Base-by-base conservation (phyloP, 37 sponge, comb jelly and placozoan genomes). In the Cladorhizidae sp. region DNA sequence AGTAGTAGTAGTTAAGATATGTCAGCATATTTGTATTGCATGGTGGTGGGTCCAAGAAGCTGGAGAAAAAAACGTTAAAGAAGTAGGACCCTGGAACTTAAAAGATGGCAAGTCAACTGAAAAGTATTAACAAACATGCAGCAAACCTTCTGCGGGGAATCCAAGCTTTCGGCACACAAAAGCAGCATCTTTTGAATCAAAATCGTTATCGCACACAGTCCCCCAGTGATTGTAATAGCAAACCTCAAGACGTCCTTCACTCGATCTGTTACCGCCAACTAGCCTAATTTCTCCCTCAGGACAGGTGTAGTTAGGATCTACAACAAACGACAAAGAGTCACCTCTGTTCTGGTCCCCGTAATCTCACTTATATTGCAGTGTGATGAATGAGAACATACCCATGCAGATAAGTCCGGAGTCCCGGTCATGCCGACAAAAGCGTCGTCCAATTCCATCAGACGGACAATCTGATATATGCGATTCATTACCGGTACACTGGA, bases 191-290 rank as follows among this genome's bases (percentile, higher is more conserved):
- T 8, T 0, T 26, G 62, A 1, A 2, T 64, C 67, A 43, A 21
- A 64, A 11, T 15, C 18, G 43, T 61, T 51, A 78, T 64, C 78
- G 64, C 78, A 78, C 12, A 78, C 42, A 40, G 65, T 78, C 5
- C 78, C 78, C 78, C 78, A 78, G 42, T 65, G 80, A 56, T 76
- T 81, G 32, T 20, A 18, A 51, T 65, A 79, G 51, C 76, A 89
- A 35, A 89, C 26, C 64, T 89, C 85, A 38, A 89, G 71, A 28
- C 85, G 72, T 5, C 90, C 90, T 26, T 74, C 68, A 35, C 73
- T 84, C 14, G 45, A 28, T 18, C 62, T 64, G 1, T 14, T 31
- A 1, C 88, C 88, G 55, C 42, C 83, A 14, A 76, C 83, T 45
- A 88, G 54, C 18, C 78, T 74, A 0, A 88, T 26, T 28, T 50